These are phyloP conservation scores for Molossus molossus DNA, from an alignment of 2,797 vertebrate species.

Conservation along the genomic window DNA sequence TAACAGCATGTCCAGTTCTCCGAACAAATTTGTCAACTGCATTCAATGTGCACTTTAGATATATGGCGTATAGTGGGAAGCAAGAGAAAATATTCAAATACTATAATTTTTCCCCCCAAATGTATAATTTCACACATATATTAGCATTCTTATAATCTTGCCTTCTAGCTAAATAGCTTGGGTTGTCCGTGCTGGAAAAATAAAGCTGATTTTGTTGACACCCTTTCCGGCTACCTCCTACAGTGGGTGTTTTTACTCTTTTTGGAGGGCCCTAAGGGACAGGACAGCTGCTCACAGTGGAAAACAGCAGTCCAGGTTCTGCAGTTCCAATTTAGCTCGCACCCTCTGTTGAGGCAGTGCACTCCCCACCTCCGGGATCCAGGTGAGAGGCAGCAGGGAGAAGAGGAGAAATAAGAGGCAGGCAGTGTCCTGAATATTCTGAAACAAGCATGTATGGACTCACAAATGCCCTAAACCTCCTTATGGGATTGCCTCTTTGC, in stretches of 20 bases:
- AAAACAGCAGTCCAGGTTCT: background rate
- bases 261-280: background rate
- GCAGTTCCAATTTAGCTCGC: background rate
- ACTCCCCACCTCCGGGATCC: background rate
- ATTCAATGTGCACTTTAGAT: slow-evolving; percentile 68
- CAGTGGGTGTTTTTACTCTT: background rate
- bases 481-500: background rate
- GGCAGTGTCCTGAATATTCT: background rate
- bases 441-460: background rate
- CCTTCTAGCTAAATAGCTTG: slow-evolving; percentile 42
- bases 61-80: slow-evolving; percentile 53
- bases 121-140: slow-evolving; percentile 56
- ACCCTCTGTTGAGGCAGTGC: background rate
- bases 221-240: background rate
- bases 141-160: slow-evolving; percentile 59
- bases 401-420: background rate
- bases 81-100: slow-evolving; percentile 67
- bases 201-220: background rate
- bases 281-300: background rate
- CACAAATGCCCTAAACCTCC: background rate
- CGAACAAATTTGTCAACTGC: slow-evolving; percentile 77
- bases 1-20: slow-evolving; percentile 69
- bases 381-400: background rate
- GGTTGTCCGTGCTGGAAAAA: slow-evolving; percentile 64
- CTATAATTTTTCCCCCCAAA: slow-evolving; percentile 72